Conservation (phyloP, 2,113 vertebrate species). For the Erythrocercus mccallii region DNA sequence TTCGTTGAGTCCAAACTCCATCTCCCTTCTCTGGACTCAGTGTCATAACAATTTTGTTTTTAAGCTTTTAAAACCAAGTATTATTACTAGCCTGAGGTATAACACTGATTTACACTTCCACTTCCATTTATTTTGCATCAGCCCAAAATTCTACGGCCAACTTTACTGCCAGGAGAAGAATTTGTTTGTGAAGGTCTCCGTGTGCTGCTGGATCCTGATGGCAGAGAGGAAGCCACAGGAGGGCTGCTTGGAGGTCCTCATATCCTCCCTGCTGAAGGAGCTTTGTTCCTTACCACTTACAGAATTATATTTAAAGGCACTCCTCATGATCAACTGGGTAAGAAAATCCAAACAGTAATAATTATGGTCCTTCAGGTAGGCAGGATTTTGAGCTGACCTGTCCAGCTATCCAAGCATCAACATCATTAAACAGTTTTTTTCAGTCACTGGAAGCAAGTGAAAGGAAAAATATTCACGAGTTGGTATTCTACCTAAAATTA, state of each 20-base stretch:
- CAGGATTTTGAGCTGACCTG: not conserved
- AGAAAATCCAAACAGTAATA: not conserved
- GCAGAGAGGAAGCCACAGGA: constrained; percentile 92
- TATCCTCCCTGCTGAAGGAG: constrained; percentile 96
- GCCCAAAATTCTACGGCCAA: constrained; percentile 94
- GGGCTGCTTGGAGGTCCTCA: constrained; percentile 92
- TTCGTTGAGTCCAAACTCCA: not conserved
- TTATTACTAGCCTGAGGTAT: not conserved
- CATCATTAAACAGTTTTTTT: not conserved
- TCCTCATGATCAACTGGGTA: constrained; percentile 94
- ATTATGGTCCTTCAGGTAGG: not conserved
- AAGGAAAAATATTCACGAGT: not conserved
- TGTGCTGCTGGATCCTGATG: constrained; percentile 92
- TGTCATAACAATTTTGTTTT: not conserved
- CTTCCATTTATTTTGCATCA: constrained; percentile 66
- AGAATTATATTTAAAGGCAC: constrained; percentile 96
- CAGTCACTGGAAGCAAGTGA: not conserved
- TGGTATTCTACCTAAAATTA: not conserved
- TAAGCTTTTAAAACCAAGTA: not conserved
- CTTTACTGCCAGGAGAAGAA: constrained; percentile 93
- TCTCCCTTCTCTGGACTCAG: not conserved
- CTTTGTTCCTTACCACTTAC: constrained; percentile 95
- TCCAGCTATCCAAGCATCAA: not conserved
- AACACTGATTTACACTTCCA: not conserved
- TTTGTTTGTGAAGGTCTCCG: constrained; percentile 91